phyloP scores from a whole-genome alignment of 2,797 vertebrate species.

The Dendrocincla tyrannina region DNA sequence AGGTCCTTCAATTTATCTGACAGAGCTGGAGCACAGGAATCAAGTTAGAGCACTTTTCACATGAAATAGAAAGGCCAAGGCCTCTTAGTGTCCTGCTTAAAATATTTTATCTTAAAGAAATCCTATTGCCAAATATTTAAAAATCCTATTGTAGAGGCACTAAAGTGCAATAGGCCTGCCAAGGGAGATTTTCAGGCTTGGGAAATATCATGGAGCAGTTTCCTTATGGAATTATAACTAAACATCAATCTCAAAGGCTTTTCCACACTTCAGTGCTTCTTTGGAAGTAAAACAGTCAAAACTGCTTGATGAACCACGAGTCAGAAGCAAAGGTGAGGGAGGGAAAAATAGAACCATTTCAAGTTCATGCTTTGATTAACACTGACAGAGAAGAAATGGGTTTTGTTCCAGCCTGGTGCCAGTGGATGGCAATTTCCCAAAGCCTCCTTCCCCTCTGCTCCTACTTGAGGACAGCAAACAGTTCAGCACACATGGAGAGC shows the following conservation, averaged over 20 bases:
- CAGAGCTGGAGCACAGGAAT: neutral
- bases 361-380: neutral
- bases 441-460: neutral
- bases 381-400: neutral
- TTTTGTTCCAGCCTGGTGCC: neutral
- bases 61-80: neutral
- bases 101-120: neutral
- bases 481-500: neutral
- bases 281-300: neutral
- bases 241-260: neutral
- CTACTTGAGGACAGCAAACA: rapidly evolving
- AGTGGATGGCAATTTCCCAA: neutral
- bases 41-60: neutral
- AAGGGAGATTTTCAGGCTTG: neutral
- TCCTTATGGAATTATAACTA: neutral
- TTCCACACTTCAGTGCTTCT: neutral
- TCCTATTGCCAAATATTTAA: neutral
- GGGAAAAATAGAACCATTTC: neutral
- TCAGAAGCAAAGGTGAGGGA: neutral
- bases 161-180: neutral
- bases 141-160: neutral
- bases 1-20: neutral
- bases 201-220: neutral
- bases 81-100: neutral
- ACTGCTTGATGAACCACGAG: neutral